Evolutionary conservation across 1,140 invertebrate species (phyloP), one percentile per base, ranked within the genome.

Genomic region (Lucilia sericata): DNA sequence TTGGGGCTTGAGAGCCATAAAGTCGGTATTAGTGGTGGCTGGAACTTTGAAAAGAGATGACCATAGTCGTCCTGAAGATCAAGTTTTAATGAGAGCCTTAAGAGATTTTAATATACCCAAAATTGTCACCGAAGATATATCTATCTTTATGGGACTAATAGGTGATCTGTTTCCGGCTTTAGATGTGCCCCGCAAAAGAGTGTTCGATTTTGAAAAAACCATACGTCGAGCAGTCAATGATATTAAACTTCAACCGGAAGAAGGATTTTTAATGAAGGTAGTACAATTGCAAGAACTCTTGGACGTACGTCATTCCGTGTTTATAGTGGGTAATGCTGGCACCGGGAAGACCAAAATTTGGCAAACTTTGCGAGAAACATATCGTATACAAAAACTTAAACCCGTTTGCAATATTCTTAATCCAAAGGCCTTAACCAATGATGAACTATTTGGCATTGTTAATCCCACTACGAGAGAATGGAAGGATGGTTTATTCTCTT

Each of bases 381-480:
- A 97, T 90, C 92, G 92, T 82, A 95, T 95, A 88, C 91, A 93
- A 87, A 96, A 97, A 88, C 89, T 93, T 83, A 98, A 97, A 89
- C 98, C 98, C 0, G 92, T 94, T 65, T 98, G 95, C 85, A 95
- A 97, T 88, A 98, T 99, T 90, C 91, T 99, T 7, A 97, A 99
- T 90, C 98, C 98, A 2, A 98, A 98, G 92, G 97, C 97, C 47
- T 96, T 99, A 7, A 98, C 97, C 0, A 99, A 98, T 87, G 97
- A 99, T 88, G 98, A 99, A 91, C 92, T 99, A 21, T 99, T 98
- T 92, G 98, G 98, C 13, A 94, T 98, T 75, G 98, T 99, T 82
- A 99, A 99, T 93, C 96, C 97, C 14, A 93, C 97, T 0, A 99
- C 98, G 0, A 93, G 98, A 87, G 98, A 99, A 92, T 99, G 98